Evolutionary conservation across 2,113 vertebrate species (phyloP).

Genomic region (Parus major): DNA sequence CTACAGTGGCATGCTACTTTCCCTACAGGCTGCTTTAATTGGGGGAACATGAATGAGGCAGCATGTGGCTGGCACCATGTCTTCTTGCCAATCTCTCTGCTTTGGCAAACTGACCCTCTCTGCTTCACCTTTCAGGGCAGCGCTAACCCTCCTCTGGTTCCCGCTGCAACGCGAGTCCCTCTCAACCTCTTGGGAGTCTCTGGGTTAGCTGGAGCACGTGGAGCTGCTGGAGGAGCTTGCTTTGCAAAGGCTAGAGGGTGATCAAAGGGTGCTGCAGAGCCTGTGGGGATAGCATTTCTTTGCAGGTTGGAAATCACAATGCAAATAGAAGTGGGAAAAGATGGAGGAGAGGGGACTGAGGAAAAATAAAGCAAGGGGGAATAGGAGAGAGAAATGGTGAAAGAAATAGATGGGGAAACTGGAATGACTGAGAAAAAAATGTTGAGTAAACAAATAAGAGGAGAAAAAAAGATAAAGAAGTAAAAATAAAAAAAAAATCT

Average conservation of each 20-base stretch:
- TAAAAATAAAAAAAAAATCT: neutral
- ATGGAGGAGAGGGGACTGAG: neutral
- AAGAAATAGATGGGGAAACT: neutral
- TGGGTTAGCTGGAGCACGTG: neutral
- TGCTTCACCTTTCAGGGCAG: neutral
- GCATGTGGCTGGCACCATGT: neutral
- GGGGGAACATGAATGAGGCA: neutral
- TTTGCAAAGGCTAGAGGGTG: neutral
- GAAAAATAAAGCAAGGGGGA: neutral
- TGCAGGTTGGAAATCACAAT: neutral
- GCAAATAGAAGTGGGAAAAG: neutral
- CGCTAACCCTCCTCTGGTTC: neutral
- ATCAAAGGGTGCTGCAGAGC: neutral
- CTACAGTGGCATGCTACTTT: neutral
- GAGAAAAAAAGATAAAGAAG: neutral
- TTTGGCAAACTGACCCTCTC: neutral
- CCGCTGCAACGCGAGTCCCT: neutral
- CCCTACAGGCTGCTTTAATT: conserved; percentile 54
- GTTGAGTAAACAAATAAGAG: neutral
- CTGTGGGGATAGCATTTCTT: neutral
- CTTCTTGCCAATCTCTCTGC: neutral
- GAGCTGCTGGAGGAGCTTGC: neutral
- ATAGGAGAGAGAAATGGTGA: neutral
- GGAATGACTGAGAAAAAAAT: neutral
- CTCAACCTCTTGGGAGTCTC: neutral